phyloP scores from a whole-genome alignment of 1,140 invertebrate species.

The Lordiphosa collinella region DNA sequence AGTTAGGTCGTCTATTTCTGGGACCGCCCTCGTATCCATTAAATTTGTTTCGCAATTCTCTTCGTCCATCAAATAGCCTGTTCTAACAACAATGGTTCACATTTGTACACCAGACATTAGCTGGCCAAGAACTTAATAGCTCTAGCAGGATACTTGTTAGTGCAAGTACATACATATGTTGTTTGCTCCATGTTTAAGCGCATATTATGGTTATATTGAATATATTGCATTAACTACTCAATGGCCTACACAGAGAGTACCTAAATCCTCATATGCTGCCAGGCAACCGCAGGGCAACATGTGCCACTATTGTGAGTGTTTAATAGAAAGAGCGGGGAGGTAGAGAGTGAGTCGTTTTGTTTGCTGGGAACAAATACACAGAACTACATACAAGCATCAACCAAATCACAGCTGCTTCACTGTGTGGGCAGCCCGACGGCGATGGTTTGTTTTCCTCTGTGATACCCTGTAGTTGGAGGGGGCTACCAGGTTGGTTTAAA shows the following conservation, averaged over 20 bases:
- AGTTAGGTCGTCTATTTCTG: no score
- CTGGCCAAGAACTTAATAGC: constrained; percentile 26
- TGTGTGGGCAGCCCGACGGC: not conserved
- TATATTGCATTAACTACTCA: constrained; percentile 34
- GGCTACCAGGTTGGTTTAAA: no score
- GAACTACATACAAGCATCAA: constrained; percentile 8
- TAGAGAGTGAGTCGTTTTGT: constrained; percentile 9
- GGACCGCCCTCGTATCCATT: no score
- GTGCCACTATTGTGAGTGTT: constrained; percentile 7
- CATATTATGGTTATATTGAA: constrained; percentile 25
- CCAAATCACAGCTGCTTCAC: constrained; percentile 31
- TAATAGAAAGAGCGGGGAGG: not conserved
- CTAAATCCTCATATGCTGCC: constrained; percentile 19
- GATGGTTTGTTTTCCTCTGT: not conserved
- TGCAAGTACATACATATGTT: not conserved
- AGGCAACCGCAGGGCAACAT: constrained; percentile 11
- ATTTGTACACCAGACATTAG: constrained; percentile 2
- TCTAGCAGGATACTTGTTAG: constrained; percentile 13
- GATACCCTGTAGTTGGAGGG: no score
- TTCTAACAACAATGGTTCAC: no score
- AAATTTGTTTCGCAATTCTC: no score
- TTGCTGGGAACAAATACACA: constrained; percentile 37
- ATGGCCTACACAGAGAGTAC: not conserved
- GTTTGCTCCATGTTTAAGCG: constrained; percentile 7
- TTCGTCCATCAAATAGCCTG: no score